phyloP scores from a whole-genome alignment of 2,113 vertebrate genomes.

The Cephalopholis sonnerati region DNA sequence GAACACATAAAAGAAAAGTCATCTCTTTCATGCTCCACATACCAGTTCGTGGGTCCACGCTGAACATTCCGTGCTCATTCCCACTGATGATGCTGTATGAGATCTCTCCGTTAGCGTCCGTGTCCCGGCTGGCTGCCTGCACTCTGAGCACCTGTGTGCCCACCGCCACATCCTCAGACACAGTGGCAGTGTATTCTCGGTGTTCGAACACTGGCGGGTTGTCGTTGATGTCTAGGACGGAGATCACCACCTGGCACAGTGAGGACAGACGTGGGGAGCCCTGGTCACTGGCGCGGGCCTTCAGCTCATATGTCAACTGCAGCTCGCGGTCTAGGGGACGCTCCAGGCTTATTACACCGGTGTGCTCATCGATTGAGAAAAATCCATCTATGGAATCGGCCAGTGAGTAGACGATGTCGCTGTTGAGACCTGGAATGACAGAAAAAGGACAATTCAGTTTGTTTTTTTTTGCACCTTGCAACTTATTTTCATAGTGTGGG shows the following conservation, averaged over 20 bases:
- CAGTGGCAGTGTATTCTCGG: constrained; percentile 90
- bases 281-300: constrained; percentile 89
- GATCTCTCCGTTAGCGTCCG: constrained; percentile 92
- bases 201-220: constrained; percentile 97
- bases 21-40: constrained; percentile 21
- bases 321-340: constrained; percentile 92
- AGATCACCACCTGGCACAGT: constrained; percentile 86
- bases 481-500: background rate
- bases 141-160: constrained; percentile 93
- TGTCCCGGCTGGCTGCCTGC: constrained; percentile 93
- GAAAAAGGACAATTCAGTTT: background rate
- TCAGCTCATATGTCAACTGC: constrained; percentile 88
- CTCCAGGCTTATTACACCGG: constrained; percentile 90
- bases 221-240: constrained; percentile 97
- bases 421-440: constrained; percentile 86
- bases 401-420: constrained; percentile 90
- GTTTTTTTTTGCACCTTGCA: background rate
- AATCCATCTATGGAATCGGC: constrained; percentile 90
- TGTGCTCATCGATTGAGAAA: constrained; percentile 92
- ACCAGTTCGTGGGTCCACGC: constrained; percentile 92
- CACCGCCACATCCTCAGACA: constrained; percentile 88
- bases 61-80: constrained; percentile 95
- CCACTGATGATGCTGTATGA: constrained; percentile 94
- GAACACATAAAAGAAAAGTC: background rate
- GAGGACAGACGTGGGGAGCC: constrained; percentile 89